phyloP scores from a whole-genome alignment of 1,140 invertebrate genomes.

The Megalopta genalis region DNA sequence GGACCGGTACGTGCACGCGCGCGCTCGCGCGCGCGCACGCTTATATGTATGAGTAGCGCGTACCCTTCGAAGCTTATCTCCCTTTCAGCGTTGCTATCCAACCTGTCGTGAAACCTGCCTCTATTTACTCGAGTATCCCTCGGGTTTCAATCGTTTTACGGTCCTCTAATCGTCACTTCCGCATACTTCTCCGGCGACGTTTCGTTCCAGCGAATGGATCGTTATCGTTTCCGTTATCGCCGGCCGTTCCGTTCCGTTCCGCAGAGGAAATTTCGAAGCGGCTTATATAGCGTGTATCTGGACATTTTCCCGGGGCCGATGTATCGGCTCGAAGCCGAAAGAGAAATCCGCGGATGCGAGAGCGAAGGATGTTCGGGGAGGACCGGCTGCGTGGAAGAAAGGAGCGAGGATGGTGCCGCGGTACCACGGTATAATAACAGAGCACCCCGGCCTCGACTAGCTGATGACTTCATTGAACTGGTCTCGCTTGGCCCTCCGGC shows the following conservation, averaged over 20 bases:
- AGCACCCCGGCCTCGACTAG: constrained; percentile 73
- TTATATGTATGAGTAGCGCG: constrained; percentile 17
- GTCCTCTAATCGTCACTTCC: constrained; percentile 57
- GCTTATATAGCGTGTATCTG: too few species aligned
- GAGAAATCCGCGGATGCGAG: constrained; percentile 35
- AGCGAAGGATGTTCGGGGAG: constrained; percentile 17
- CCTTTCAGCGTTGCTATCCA: constrained; percentile 41
- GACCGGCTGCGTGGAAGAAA: constrained; percentile 42
- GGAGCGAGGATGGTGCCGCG: constrained; percentile 72
- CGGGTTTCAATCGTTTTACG: constrained; percentile 55
- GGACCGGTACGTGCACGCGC: too few species aligned
- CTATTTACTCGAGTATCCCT: constrained; percentile 56
- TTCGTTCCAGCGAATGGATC: constrained; percentile 4
- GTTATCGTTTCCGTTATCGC: constrained; percentile 44
- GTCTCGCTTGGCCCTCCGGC: constrained; percentile 62
- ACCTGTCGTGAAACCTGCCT: constrained; percentile 61
- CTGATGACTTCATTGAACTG: constrained; percentile 80
- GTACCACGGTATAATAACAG: constrained; percentile 79
- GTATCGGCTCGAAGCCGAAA: not conserved
- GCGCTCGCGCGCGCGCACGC: not conserved
- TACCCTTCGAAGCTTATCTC: constrained; percentile 55
- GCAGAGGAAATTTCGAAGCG: too few species aligned
- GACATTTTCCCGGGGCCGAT: not conserved
- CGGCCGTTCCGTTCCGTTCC: constrained; percentile 1
- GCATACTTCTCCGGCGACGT: constrained; percentile 34